These are phyloP conservation scores for Troides aeacus DNA, from an alignment of 2,888 invertebrate genomes.

Conservation along the genomic window DNA sequence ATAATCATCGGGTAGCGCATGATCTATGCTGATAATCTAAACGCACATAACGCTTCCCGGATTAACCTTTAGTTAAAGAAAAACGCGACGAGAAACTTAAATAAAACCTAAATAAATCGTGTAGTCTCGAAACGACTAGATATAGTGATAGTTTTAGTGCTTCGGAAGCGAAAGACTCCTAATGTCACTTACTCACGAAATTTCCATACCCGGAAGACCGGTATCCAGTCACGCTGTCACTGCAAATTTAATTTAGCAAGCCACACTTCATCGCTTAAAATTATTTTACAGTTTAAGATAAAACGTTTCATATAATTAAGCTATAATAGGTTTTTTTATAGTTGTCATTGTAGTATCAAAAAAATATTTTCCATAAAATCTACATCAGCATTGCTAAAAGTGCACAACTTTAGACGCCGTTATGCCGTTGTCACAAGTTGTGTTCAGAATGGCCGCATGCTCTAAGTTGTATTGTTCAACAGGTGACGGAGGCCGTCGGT, in stretches of 20 bases:
- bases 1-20: conserved; percentile 77
- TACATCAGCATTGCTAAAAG: conserved; percentile 7
- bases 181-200: conserved; percentile 5
- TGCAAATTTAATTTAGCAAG: conserved; percentile 64
- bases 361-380: neutral
- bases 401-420: conserved; percentile 36
- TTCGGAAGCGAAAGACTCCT: neutral
- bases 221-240: conserved; percentile 62
- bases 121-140: conserved; percentile 9
- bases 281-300: conserved; percentile 8
- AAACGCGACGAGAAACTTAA: neutral
- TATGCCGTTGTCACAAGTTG: conserved; percentile 34
- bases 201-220: conserved; percentile 37
- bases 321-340: neutral
- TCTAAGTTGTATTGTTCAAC: conserved; percentile 79
- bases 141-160: conserved; percentile 23
- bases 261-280: conserved; percentile 66
- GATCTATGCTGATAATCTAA: conserved; percentile 64
- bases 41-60: conserved; percentile 68
- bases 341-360: neutral
- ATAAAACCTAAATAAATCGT: neutral
- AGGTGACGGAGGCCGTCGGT: conserved; percentile 82
- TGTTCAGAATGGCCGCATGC: conserved; percentile 61
- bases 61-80: conserved; percentile 39
- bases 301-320: no score